A percentile compares a stretch with the other conserved stretches of the same genome.
Evolutionary conservation across 2,113 vertebrate species (phyloP).

Genomic region (Ginglymostoma cirratum): DNA sequence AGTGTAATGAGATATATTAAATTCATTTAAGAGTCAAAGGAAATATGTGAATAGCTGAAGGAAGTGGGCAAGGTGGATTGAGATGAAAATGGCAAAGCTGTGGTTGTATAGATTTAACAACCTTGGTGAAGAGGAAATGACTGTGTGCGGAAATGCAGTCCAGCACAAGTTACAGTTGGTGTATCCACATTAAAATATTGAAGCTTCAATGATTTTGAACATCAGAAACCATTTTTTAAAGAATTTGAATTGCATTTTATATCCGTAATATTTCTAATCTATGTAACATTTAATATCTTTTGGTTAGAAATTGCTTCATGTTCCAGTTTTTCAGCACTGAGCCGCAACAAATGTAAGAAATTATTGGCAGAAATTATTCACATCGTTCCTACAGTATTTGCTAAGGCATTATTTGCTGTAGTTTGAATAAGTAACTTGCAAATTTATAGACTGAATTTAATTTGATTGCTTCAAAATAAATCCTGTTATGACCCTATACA

Average conservation of each 20-base stretch:
- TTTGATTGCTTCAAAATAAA: slow-evolving; percentile 20
- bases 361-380: neutral
- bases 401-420: neutral
- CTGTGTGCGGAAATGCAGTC: neutral
- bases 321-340: neutral
- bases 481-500: neutral
- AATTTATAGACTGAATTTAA: neutral
- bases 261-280: neutral
- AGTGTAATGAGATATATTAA: neutral
- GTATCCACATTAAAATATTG: neutral
- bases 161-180: neutral
- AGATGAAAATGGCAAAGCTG: neutral
- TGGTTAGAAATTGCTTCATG: neutral
- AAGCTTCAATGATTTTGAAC: neutral
- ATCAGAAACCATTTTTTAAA: neutral
- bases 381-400: neutral
- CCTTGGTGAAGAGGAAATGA: neutral
- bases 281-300: neutral
- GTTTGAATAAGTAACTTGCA: neutral
- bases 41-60: neutral
- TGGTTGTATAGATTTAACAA: neutral
- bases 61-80: neutral
- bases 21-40: neutral
- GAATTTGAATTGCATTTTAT: neutral
- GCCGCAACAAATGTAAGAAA: neutral